These are phyloP conservation scores for Epinotia brunnichana DNA, from an alignment of 2,888 invertebrate species.

Conservation along the genomic window DNA sequence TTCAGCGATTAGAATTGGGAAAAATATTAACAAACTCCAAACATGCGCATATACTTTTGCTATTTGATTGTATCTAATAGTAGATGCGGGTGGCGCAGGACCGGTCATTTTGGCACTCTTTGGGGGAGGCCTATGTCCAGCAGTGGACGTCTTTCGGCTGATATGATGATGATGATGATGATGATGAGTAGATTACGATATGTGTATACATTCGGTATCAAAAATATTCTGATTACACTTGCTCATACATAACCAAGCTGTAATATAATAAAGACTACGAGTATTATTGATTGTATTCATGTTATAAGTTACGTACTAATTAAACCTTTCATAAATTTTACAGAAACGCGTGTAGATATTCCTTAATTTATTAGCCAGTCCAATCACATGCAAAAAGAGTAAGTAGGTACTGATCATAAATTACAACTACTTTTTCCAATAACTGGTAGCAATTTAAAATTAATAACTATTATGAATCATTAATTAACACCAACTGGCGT, in stretches of 20 bases:
- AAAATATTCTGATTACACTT: background rate
- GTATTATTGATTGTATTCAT: conserved; percentile 4
- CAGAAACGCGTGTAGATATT: background rate
- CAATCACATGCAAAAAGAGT: background rate
- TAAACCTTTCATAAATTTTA: background rate
- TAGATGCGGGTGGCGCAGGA: too few species aligned
- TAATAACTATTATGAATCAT: conserved; percentile 34
- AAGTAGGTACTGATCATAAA: background rate
- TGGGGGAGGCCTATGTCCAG: too few species aligned
- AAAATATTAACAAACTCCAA: too few species aligned
- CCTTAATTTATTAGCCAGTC: background rate
- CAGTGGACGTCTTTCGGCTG: too few species aligned
- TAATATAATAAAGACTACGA: background rate
- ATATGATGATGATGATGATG: too few species aligned
- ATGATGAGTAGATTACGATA: too few species aligned
- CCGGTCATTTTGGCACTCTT: too few species aligned
- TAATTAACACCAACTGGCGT: conserved; percentile 17
- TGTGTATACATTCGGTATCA: background rate
- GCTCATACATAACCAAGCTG: background rate
- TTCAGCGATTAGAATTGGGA: too few species aligned
- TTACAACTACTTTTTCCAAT: conserved; percentile 6
- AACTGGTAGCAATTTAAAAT: conserved; percentile 21
- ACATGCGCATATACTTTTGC: too few species aligned
- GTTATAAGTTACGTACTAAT: background rate
- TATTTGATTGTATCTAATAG: too few species aligned